A percentile compares a stretch with the other conserved stretches of the same genome.
phyloP scores from a whole-genome alignment of 2,888 invertebrate genomes.

The Polietes domitor region DNA sequence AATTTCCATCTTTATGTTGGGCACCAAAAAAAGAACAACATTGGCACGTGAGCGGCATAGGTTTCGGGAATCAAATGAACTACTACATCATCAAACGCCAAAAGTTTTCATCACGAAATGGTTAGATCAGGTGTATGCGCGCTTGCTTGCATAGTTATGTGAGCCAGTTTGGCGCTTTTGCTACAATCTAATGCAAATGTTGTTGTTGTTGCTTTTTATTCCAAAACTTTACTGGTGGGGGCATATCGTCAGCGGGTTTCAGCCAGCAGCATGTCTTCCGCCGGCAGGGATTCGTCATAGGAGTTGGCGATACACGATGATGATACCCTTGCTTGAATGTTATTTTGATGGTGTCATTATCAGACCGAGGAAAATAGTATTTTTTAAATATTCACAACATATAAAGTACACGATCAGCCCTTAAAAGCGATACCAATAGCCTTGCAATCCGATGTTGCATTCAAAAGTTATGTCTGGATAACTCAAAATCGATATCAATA shows the following conservation, averaged over 20 bases:
- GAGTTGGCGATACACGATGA: too few species aligned
- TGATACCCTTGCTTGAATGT: too few species aligned
- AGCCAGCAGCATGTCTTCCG: neutral
- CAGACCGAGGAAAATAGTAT: too few species aligned
- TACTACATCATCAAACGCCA: neutral
- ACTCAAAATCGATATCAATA: too few species aligned
- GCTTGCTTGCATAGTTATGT: conserved; percentile 5
- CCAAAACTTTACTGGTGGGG: neutral
- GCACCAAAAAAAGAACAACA: conserved; percentile 4
- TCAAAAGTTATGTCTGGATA: too few species aligned
- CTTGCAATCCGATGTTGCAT: too few species aligned
- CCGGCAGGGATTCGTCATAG: too few species aligned
- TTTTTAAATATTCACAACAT: too few species aligned
- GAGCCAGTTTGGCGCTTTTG: neutral
- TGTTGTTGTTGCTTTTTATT: neutral
- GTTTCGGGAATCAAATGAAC: neutral
- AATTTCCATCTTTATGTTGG: conserved; percentile 43
- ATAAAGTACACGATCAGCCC: too few species aligned
- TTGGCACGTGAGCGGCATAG: conserved; percentile 53
- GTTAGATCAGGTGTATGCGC: conserved; percentile 2
- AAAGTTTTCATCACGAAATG: neutral
- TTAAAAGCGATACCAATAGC: too few species aligned
- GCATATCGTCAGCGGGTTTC: neutral
- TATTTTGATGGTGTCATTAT: too few species aligned
- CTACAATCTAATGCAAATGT: conserved; percentile 23